Percentiles rank a stretch among this genome's conserved stretches.
phyloP scores from a whole-genome alignment of 2,888 invertebrate genomes.

The Trisateles emortualis region DNA sequence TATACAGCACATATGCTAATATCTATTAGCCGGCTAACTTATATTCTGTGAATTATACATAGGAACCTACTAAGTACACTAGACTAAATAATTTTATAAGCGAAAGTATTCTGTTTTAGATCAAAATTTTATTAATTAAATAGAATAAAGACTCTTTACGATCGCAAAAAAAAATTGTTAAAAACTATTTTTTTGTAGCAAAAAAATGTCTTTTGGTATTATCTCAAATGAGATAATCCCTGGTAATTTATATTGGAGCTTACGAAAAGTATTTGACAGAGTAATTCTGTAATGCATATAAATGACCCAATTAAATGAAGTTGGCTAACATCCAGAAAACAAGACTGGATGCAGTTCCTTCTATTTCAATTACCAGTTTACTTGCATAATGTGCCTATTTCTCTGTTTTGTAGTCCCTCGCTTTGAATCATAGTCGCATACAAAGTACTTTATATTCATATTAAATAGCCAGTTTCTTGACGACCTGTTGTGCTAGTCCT shows the following conservation, averaged over 20 bases:
- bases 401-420: slow-evolving; percentile 23
- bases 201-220: slow-evolving; percentile 28
- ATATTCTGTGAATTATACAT: no score
- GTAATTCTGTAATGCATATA: slow-evolving; percentile 64
- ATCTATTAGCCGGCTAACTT: no score
- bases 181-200: slow-evolving; percentile 2
- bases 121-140: not conserved
- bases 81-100: not conserved
- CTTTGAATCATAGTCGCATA: slow-evolving; percentile 23
- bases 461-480: slow-evolving; percentile 20
- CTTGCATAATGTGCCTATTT: slow-evolving; percentile 42
- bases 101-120: no score
- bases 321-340: slow-evolving; percentile 69
- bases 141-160: no score
- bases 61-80: not conserved
- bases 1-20: no score
- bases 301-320: slow-evolving; percentile 71
- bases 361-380: slow-evolving; percentile 59
- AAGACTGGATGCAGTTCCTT: slow-evolving; percentile 62
- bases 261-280: slow-evolving; percentile 57
- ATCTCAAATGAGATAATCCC: slow-evolving; percentile 41
- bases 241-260: slow-evolving; percentile 43
- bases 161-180: not conserved
- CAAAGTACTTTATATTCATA: slow-evolving; percentile 24
- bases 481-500: slow-evolving; percentile 26